These are phyloP conservation scores for Spea bombifrons DNA, from an alignment of 2,113 vertebrate genomes.

Conservation along the genomic window DNA sequence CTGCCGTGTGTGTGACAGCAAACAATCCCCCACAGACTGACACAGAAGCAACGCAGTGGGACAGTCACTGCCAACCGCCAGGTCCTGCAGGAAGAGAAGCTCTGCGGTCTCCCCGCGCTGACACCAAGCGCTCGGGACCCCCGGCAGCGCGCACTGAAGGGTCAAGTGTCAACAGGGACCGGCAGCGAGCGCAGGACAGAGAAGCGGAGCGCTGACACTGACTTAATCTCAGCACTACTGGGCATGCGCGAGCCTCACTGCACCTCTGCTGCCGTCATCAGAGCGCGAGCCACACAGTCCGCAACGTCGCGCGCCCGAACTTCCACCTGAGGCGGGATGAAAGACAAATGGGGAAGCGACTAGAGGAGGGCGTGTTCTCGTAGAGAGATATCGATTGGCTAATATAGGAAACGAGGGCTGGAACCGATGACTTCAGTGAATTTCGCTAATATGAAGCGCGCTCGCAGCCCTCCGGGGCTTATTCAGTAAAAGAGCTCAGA, in stretches of 20 bases:
- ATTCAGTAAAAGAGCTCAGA: too few species aligned
- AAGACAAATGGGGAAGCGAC: background rate
- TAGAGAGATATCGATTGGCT: background rate
- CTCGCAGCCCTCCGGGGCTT: background rate
- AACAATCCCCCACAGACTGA: background rate
- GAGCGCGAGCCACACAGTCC: slow-evolving; percentile 4
- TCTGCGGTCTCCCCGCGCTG: background rate
- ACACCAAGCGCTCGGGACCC: background rate
- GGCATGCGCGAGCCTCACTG: slow-evolving; percentile 1
- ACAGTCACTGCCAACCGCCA: background rate
- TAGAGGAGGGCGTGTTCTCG: slow-evolving; percentile 1
- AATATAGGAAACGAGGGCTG: background rate
- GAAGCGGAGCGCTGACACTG: background rate
- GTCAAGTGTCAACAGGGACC: background rate
- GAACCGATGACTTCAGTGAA: too few species aligned
- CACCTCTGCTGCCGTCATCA: slow-evolving; percentile 26
- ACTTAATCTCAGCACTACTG: background rate
- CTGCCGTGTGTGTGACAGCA: background rate
- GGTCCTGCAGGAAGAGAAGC: background rate
- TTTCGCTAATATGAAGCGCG: background rate
- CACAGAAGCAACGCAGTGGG: background rate
- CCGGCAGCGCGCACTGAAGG: background rate
- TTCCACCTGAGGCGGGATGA: background rate
- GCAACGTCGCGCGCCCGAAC: background rate
- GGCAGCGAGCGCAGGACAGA: background rate